Conservation (phyloP, 2,888 invertebrate genomes). For the Oxycera nigricornis region DNA sequence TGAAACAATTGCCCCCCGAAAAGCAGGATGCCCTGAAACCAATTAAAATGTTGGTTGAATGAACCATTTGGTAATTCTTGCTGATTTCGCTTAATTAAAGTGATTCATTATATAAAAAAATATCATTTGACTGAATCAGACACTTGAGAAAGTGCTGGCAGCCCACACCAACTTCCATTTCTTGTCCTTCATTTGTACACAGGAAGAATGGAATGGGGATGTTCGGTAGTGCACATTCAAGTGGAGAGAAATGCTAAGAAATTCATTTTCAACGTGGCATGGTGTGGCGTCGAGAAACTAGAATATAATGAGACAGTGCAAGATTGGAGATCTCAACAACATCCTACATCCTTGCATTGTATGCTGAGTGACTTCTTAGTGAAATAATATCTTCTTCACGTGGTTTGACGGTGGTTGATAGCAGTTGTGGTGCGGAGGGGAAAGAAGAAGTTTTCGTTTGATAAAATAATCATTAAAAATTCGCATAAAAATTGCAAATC, state of each 20-base stretch:
- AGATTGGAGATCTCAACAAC: neutral
- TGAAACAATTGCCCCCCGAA: neutral
- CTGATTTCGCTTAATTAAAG: conserved; percentile 2
- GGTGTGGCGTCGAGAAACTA: neutral
- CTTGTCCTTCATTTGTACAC: no score
- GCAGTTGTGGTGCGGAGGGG: no score
- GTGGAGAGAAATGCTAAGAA: neutral
- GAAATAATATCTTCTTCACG: no score
- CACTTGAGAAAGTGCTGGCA: no score
- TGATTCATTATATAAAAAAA: neutral
- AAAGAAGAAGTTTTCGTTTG: no score
- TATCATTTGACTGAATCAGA: conserved; percentile 7
- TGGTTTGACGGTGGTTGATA: no score
- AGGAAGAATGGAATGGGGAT: no score
- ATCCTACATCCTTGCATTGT: neutral
- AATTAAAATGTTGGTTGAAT: neutral
- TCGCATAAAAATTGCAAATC: no score
- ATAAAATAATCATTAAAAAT: no score
- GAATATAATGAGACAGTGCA: neutral
- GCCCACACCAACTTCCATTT: no score
- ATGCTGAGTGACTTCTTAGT: no score
- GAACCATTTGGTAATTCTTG: neutral
- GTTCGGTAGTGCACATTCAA: neutral
- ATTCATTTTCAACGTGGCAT: neutral
- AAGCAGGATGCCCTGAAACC: neutral